Base-by-base conservation (phyloP, 2,797 vertebrate species). In the Alcedo atthis region DNA sequence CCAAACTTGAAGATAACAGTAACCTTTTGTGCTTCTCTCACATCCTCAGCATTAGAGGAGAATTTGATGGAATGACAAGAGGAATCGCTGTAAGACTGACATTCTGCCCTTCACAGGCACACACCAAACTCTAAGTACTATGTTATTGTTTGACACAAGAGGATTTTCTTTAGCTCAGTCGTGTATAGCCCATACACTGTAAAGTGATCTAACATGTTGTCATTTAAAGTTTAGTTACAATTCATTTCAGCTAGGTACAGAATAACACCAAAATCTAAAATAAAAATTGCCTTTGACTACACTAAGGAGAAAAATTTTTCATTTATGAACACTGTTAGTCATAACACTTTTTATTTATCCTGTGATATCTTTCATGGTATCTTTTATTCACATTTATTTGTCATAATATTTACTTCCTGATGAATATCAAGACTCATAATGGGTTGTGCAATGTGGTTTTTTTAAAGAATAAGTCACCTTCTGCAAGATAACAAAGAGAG, bases 391-490 rank as follows among this genome's bases (percentile, higher is more conserved):
- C 81, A 81, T 43, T 71, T 40, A 42, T 90, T 69, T 81, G 26
- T 91, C 66, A 33, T 45, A 86, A 91, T 28, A 90, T 81, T 80
- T 89, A 76, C 63, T 93, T 91, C 81, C 16, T 30, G 37, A 59
- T 30, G 4, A 91, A 42, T 87, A 89, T 85, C 64, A 85, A 87
- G 49, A 64, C 4, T 54, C 9, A 28, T 33, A 61, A 66, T 16
- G 35, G 21, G 15, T 35, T 63, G 32, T 42, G 45, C 33, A 80
- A 76, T 15, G 8, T 15, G 30, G 9, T 35, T 87, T 40, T 87
- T 87, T 76, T 48, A 28, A 12, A 42, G n/a, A 26, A n/a, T 63
- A 93, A 76, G 22, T 86, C 24, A 70, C 37, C 33, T 32, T 54
- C 19, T 69, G 55, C 59, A 91, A 78, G 35, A 48, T 21, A 82